Percentiles rank a stretch among this genome's conserved stretches.
phyloP scores from a whole-genome alignment of 2,888 invertebrate genomes.

The Magallana nippona region DNA sequence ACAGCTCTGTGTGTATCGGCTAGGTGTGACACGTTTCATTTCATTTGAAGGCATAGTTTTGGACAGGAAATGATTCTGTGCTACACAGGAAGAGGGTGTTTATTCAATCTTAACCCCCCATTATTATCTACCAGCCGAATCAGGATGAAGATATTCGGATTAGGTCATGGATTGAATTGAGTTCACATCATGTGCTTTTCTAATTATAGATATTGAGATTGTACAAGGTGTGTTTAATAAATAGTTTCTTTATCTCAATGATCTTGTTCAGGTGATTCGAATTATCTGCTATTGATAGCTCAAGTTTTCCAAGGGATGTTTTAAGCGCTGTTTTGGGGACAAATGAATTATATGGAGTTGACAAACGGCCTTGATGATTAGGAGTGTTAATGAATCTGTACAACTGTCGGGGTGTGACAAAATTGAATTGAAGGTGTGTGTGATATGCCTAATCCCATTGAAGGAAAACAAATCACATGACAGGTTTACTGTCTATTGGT shows the following conservation, averaged over 20 bases:
- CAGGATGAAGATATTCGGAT: background rate
- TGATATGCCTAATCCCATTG: no score
- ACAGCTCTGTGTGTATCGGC: background rate
- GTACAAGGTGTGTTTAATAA: no score
- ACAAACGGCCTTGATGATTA: background rate
- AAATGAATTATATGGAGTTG: background rate
- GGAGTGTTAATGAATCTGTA: background rate
- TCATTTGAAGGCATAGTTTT: conserved; percentile 20
- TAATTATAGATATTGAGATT: no score
- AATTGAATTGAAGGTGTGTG: background rate
- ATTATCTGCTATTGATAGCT: no score
- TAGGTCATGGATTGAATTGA: background rate
- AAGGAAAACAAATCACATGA: no score
- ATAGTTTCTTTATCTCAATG: no score
- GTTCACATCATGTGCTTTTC: no score
- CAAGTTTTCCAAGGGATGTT: background rate
- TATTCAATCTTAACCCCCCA: background rate
- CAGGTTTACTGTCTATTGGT: no score
- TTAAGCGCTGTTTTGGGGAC: background rate
- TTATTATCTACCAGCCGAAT: background rate
- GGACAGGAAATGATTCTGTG: conserved; percentile 19
- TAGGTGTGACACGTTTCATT: background rate
- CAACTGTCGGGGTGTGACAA: background rate
- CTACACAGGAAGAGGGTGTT: background rate
- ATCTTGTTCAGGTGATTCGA: no score